Evolutionary conservation across 1,140 invertebrate genomes (phyloP).

Genomic region (Rhyzopertha dominica): DNA sequence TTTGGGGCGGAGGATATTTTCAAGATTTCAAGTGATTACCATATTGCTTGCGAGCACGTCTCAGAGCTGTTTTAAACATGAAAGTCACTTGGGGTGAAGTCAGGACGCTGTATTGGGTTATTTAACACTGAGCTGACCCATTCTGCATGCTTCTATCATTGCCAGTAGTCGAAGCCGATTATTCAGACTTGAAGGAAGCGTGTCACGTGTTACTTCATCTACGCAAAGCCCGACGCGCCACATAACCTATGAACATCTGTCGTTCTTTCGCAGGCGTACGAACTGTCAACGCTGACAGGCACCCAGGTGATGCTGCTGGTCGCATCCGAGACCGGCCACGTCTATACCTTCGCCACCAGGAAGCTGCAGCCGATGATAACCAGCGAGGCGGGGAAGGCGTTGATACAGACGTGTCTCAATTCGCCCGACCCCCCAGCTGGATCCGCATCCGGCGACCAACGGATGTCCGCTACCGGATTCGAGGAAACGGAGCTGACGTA

Average conservation of each 20-base stretch:
- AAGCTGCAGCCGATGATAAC: conserved; percentile 99
- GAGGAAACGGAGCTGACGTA: conserved; percentile 98
- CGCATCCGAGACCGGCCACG: conserved; percentile 95
- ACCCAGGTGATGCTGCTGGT: conserved; percentile 98
- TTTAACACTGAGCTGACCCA: too few species aligned
- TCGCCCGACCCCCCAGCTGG: conserved; percentile 89
- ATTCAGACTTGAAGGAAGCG: too few species aligned
- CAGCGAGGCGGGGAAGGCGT: conserved; percentile 94
- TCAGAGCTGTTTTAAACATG: too few species aligned
- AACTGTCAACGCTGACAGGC: conserved; percentile 96
- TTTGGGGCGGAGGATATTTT: too few species aligned
- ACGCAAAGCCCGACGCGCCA: too few species aligned
- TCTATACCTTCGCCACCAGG: conserved; percentile 98
- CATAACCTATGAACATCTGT: conserved; percentile 11
- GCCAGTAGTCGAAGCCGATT: too few species aligned
- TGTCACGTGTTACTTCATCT: too few species aligned
- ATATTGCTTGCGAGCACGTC: too few species aligned
- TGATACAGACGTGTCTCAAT: conserved; percentile 98
- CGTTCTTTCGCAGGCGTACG: conserved; percentile 84
- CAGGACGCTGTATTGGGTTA: too few species aligned
- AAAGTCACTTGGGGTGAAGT: too few species aligned
- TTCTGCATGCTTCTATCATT: too few species aligned
- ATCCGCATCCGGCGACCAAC: conserved; percentile 70
- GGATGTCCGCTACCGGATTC: conserved; percentile 97
- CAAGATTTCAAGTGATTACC: too few species aligned